Evolutionary conservation across 30 jellyfish, hydroid and myxozoan genomes (phyloP), one percentile per base, ranked within the genome.

Genomic region (Phacellophora camtschatica): DNA sequence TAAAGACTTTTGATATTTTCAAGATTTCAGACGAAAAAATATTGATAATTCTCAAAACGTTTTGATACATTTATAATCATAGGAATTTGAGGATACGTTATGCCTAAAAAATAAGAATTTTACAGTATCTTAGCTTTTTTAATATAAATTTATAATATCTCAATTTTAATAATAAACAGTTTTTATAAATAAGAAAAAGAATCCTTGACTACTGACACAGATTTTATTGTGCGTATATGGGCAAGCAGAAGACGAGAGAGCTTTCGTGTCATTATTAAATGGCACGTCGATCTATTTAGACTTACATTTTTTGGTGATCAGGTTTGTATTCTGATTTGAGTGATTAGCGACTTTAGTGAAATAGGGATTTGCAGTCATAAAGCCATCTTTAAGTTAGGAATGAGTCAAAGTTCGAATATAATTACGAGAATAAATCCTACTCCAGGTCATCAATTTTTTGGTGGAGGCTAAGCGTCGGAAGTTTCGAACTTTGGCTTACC

Each of bases 161-260:
- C 51, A 39, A 39, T 39, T 39, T 39, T 39, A 39, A 5, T 39
- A 5, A 13, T 5, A 39, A 39, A 39, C 13, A 5, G 13, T 39
- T 5, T 7, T 39, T 39, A 39, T 5, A 39, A 6, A 39, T 0
- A 39, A 6, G 0, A 39, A 39, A 39, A 6, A 45, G 58, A 4
- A 45, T 45, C 24, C n/a, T n/a, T n/a, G n/a, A n/a, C n/a, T n/a
- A 9, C 61, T 16, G 27, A 10, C 5, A 16, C 46, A 77, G 90
- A 43, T 46, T 63, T 75, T 66, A 58, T 77, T 48, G 20, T 86
- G 15, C 70, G 87, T 24, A 69, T 86, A 33, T 76, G 92, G 96
- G 96, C 88, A 0, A 49, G 74, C 34, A 77, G 87, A 54, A 28
- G 31, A 22, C 41, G 57, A 29, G 66, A 55, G 18, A n/a, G n/a